These are phyloP conservation scores for Anticlea derivata DNA, from an alignment of 2,888 invertebrate genomes.

Conservation along the genomic window DNA sequence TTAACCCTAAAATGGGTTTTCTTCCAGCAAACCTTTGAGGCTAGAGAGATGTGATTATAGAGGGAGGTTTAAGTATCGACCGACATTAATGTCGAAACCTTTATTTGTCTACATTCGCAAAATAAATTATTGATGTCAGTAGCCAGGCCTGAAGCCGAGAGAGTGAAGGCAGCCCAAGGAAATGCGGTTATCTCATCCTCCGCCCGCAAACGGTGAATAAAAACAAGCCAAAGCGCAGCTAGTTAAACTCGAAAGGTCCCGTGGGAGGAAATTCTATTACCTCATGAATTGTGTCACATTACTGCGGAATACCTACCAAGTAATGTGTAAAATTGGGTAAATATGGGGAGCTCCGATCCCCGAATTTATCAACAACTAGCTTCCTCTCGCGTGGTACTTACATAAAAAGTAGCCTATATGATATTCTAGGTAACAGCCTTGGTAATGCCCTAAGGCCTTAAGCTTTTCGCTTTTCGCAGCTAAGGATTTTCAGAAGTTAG, in stretches of 20 bases:
- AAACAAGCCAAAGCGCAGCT: slow-evolving; percentile 2
- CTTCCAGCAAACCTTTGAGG: too few species aligned
- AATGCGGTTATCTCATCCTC: slow-evolving; percentile 53
- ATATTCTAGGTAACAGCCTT: background rate
- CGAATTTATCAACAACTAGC: background rate
- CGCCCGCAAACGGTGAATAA: slow-evolving; percentile 4
- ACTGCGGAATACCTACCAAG: slow-evolving; percentile 4
- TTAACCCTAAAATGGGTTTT: too few species aligned
- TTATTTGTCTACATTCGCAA: background rate
- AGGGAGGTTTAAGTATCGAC: too few species aligned
- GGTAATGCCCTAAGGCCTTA: background rate
- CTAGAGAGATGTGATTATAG: too few species aligned
- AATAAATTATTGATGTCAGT: slow-evolving; percentile 28
- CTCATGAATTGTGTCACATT: slow-evolving; percentile 3
- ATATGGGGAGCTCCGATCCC: background rate
- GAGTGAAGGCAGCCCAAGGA: slow-evolving; percentile 42
- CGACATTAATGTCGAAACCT: slow-evolving; percentile 2
- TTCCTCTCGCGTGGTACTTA: too few species aligned
- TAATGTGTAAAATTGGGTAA: slow-evolving; percentile 1
- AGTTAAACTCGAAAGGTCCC: slow-evolving; percentile 35
- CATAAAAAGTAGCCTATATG: too few species aligned
- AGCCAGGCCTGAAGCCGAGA: slow-evolving; percentile 11
- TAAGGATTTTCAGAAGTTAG: too few species aligned
- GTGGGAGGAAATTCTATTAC: slow-evolving; percentile 8
- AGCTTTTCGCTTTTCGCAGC: too few species aligned